Evolutionary conservation across 2,888 invertebrate genomes (phyloP).

Genomic region (Tenodera sinensis): DNA sequence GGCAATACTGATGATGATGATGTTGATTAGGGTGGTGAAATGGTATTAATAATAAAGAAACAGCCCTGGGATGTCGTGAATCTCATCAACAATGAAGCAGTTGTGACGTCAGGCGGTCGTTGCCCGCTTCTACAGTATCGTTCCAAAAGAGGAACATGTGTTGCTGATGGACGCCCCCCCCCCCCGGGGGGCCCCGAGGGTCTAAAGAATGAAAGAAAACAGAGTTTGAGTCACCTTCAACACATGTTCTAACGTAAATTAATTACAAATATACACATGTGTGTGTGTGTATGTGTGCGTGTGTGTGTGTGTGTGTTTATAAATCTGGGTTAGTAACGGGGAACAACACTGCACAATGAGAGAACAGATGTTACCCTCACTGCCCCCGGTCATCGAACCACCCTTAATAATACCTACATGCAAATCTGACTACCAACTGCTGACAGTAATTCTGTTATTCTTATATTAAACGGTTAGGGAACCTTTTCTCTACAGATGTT

Average conservation of each 20-base stretch:
- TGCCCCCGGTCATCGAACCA: neutral
- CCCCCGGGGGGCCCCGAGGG: no score
- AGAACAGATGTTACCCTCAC: neutral
- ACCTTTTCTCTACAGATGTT: no score
- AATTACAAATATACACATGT: neutral
- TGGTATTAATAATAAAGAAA: no score
- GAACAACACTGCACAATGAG: neutral
- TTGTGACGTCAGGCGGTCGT: no score
- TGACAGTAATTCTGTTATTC: neutral
- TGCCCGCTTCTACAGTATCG: no score
- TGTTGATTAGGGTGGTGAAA: no score
- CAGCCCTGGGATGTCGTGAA: no score
- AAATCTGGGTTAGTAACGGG: neutral
- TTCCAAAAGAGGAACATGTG: neutral
- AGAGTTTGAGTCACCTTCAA: neutral
- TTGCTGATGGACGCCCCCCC: neutral
- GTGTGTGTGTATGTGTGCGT: neutral
- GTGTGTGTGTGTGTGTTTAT: neutral
- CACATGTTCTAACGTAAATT: neutral
- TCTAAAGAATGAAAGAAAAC: neutral
- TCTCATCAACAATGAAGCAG: no score
- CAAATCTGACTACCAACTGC: neutral
- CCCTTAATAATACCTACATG: no score
- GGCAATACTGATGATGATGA: no score
- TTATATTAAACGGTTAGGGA: neutral